phyloP scores from a whole-genome alignment of 30 jellyfish, hydroid and myxozoan genomes.

The Euphysa ruthae region DNA sequence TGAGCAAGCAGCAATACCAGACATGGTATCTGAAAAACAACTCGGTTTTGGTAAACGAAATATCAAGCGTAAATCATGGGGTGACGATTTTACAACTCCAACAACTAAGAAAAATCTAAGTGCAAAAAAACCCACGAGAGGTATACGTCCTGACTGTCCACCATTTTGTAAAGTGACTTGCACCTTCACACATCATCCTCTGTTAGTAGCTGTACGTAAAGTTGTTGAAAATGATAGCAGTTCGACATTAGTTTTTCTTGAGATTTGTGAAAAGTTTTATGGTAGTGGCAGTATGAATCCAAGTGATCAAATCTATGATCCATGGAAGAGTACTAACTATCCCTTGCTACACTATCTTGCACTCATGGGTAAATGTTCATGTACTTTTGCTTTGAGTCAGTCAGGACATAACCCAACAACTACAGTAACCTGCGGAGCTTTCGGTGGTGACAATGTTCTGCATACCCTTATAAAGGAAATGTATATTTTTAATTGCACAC shows the following conservation, averaged over 20 bases:
- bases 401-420: slow-evolving; percentile 22
- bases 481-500: slow-evolving; percentile 24
- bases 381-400: slow-evolving; percentile 10
- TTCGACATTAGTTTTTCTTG: slow-evolving; percentile 8
- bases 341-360: slow-evolving; percentile 23
- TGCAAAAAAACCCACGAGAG: slow-evolving; percentile 9
- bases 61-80: slow-evolving; percentile 11
- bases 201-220: slow-evolving; percentile 7
- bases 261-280: background rate
- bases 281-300: slow-evolving; percentile 21
- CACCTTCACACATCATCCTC: slow-evolving; percentile 15
- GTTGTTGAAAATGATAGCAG: slow-evolving; percentile 5
- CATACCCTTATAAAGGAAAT: slow-evolving; percentile 8
- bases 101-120: too few relatives aligned
- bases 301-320: slow-evolving; percentile 14
- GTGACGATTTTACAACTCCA: slow-evolving; percentile 4
- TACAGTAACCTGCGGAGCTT: slow-evolving; percentile 4
- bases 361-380: slow-evolving; percentile 22
- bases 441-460: slow-evolving; percentile 15
- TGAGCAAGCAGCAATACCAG: background rate
- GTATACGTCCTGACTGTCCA: slow-evolving; percentile 23
- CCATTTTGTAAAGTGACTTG: slow-evolving; percentile 5
- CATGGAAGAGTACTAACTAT: slow-evolving; percentile 14
- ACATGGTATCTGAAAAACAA: background rate
- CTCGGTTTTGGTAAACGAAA: background rate